These are phyloP conservation scores for Caerostris darwini DNA, from an alignment of 1,140 invertebrate genomes.

Conservation along the genomic window DNA sequence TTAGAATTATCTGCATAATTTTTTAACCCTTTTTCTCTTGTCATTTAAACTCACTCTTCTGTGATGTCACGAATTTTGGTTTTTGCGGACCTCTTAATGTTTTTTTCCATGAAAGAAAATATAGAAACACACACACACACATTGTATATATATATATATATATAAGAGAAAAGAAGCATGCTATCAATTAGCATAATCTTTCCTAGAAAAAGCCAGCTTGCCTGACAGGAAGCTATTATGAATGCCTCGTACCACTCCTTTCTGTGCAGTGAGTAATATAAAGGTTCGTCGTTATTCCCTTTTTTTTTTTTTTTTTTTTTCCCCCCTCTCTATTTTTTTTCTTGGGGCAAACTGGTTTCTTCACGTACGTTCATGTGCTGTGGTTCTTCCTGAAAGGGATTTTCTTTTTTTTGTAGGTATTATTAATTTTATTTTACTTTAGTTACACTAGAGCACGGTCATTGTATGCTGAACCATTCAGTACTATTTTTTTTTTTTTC, in stretches of 20 bases:
- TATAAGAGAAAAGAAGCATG: background rate
- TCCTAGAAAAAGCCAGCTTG: background rate
- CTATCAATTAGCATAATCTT: background rate
- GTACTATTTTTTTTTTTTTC: no score
- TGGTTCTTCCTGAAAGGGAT: background rate
- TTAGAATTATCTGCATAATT: no score
- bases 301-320: background rate
- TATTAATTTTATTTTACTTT: no score
- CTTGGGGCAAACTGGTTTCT: background rate
- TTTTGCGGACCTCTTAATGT: no score
- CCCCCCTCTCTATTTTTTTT: background rate
- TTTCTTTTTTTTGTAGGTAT: background rate
- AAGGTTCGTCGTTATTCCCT: background rate
- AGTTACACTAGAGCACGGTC: no score
- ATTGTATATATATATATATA: no score
- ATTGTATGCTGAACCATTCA: no score
- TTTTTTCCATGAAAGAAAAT: no score
- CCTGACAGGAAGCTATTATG: slow-evolving; percentile 9
- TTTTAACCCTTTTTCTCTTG: no score
- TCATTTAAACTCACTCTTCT: no score
- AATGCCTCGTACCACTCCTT: background rate
- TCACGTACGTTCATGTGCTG: background rate
- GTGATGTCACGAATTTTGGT: no score
- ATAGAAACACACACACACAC: no score
- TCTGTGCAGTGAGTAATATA: background rate